Evolutionary conservation across 2,888 invertebrate species (phyloP), one percentile per base, ranked within the genome.

Genomic region (Polia nebulosa): DNA sequence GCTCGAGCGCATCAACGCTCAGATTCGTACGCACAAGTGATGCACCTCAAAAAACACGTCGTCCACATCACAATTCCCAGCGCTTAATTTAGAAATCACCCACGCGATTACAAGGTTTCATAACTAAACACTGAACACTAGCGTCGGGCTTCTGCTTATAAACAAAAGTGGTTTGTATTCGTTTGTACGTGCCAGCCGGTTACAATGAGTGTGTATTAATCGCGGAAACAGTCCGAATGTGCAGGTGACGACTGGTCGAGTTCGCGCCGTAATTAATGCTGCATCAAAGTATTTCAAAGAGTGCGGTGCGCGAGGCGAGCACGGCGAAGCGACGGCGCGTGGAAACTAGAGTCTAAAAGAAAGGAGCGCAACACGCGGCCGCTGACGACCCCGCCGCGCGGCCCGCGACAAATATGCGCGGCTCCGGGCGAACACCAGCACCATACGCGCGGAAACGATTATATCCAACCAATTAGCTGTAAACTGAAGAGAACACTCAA

Each of bases 41-140:
- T 89, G 88, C 87, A 89, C 84, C 81, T 86, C 84, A 87, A 88
- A 87, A 89, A 89, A 89, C 86, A 84, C 85, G 81, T 83, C 83
- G 82, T 87, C 81, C 84, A 90, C 91, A 91, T 90, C 88, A 90
- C 91, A 90, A 88, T 87, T 87, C 87, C 86, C 85, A 86, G 83
- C 85, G 90, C 88, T 90, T 86, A 89, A 91, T 91, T 93, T 93
- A 94, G 92, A 93, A 90, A 90, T 89, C 90, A 90, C 91, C 91
- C 90, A 91, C 92, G 89, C 92, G 88, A 90, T 91, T 90, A 89
- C 92, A 92, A 92, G 89, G 92, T 91, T 91, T 89, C 87, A 85
- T 89, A 89, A 91, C 86, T 85, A 89, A 91, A 89, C 88, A 91
- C 87, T 88, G 91, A 89, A 82, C 89, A 83, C 84, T 73, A 83